Evolutionary conservation across 1,140 invertebrate genomes (phyloP).

Genomic region (Stenopsyche tienmushanensis): DNA sequence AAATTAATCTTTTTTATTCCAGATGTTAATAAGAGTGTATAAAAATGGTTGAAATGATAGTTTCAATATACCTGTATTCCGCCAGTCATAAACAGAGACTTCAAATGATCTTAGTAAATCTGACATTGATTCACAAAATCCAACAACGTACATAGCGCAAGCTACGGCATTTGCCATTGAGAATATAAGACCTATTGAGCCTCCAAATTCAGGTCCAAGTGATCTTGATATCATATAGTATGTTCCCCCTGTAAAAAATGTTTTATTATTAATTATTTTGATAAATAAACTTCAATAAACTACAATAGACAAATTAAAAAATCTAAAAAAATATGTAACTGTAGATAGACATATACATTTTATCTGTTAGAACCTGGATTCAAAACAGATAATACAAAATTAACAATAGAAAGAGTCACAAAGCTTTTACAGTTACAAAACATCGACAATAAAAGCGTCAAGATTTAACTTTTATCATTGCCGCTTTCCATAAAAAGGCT

Average conservation of each 20-base stretch:
- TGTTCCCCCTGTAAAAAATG: constrained; percentile 81
- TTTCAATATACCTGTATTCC: constrained; percentile 51
- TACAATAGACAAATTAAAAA: constrained; percentile 8
- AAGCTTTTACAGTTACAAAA: too few relatives aligned
- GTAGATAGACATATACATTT: too few relatives aligned
- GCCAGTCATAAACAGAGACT: constrained; percentile 62
- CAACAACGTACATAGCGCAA: constrained; percentile 97
- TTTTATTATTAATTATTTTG: too few relatives aligned
- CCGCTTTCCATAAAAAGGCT: too few relatives aligned
- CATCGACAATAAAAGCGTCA: too few relatives aligned
- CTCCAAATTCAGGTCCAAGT: constrained; percentile 94
- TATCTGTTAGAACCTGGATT: too few relatives aligned
- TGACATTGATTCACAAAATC: constrained; percentile 90
- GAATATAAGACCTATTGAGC: constrained; percentile 84
- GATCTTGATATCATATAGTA: constrained; percentile 97
- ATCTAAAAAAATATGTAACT: neutral
- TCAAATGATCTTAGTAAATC: constrained; percentile 61
- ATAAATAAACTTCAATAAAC: neutral
- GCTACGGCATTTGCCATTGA: constrained; percentile 94
- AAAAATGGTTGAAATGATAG: neutral
- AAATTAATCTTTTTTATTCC: neutral
- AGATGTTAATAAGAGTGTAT: neutral
- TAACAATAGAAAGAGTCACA: too few relatives aligned
- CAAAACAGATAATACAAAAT: too few relatives aligned
- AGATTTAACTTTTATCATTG: too few relatives aligned